These are phyloP conservation scores for Coryphaenoides rupestris DNA, from an alignment of 2,113 vertebrate genomes.

Conservation along the genomic window DNA sequence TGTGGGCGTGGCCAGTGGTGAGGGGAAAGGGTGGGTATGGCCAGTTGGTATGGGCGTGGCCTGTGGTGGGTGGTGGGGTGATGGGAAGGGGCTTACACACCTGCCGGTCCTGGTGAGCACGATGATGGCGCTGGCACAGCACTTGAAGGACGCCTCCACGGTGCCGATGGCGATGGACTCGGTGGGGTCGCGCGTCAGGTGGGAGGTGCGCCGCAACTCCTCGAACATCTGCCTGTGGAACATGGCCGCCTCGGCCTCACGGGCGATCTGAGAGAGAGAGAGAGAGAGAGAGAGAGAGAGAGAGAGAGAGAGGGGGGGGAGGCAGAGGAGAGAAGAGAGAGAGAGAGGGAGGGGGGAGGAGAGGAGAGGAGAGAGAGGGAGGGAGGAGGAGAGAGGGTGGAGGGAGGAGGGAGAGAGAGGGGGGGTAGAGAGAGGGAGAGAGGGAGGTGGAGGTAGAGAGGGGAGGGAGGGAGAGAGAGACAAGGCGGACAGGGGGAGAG, in stretches of 20 bases:
- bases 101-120: constrained; percentile 96
- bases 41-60: neutral
- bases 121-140: constrained; percentile 94
- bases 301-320: neutral
- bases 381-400: no score
- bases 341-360: no score
- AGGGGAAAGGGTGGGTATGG: no score
- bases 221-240: constrained; percentile 98
- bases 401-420: no score
- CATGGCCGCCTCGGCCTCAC: constrained; percentile 97
- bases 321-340: no score
- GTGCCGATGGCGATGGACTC: constrained; percentile 90
- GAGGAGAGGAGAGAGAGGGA: no score
- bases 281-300: neutral
- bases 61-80: neutral
- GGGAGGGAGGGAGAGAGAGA: neutral
- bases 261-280: constrained; percentile 81
- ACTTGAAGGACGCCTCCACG: constrained; percentile 98
- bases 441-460: no score
- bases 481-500: neutral
- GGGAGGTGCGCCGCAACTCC: constrained; percentile 89
- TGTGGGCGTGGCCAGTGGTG: no score
- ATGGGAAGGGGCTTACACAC: constrained; percentile 60
- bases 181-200: constrained; percentile 93
- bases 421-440: no score